Percentiles rank a stretch among this genome's conserved stretches.
These are phyloP conservation scores for Agrypnia vestita DNA, from an alignment of 1,140 invertebrate species.

Conservation along the genomic window DNA sequence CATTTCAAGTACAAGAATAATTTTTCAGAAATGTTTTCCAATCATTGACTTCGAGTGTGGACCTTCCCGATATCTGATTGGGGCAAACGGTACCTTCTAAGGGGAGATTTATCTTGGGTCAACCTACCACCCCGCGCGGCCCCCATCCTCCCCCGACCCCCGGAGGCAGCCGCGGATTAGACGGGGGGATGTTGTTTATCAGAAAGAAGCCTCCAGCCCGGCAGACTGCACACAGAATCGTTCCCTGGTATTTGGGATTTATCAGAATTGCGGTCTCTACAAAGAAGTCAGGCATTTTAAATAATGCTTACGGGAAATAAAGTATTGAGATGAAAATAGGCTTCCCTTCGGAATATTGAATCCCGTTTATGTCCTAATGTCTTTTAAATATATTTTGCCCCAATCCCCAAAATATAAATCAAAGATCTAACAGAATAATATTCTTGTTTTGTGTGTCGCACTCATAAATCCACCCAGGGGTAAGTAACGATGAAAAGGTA, in stretches of 20 bases:
- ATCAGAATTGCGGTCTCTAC: slow-evolving; percentile 25
- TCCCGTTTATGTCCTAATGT: no score
- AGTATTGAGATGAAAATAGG: no score
- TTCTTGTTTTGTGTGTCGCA: no score
- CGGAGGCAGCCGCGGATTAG: slow-evolving; percentile 13
- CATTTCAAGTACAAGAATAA: background rate
- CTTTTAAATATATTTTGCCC: no score
- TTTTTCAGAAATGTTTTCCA: background rate
- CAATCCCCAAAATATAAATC: no score
- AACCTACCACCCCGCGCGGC: slow-evolving; percentile 4
- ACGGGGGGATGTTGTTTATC: slow-evolving; percentile 30
- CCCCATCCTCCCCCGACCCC: background rate
- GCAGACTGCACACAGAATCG: slow-evolving; percentile 14
- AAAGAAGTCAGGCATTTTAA: slow-evolving; percentile 5
- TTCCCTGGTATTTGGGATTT: slow-evolving; percentile 16
- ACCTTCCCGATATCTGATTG: slow-evolving; percentile 21
- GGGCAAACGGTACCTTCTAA: slow-evolving; percentile 20
- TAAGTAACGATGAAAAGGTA: no score
- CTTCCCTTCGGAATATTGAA: no score
- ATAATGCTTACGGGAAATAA: background rate
- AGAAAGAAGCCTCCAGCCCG: slow-evolving; percentile 14
- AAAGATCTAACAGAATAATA: no score
- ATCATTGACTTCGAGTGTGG: slow-evolving; percentile 18
- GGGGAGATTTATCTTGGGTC: slow-evolving; percentile 33
- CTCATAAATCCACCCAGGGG: no score